Evolutionary conservation across 2,797 vertebrate species (phyloP).

Genomic region (Neolamprologus multifasciatus): DNA sequence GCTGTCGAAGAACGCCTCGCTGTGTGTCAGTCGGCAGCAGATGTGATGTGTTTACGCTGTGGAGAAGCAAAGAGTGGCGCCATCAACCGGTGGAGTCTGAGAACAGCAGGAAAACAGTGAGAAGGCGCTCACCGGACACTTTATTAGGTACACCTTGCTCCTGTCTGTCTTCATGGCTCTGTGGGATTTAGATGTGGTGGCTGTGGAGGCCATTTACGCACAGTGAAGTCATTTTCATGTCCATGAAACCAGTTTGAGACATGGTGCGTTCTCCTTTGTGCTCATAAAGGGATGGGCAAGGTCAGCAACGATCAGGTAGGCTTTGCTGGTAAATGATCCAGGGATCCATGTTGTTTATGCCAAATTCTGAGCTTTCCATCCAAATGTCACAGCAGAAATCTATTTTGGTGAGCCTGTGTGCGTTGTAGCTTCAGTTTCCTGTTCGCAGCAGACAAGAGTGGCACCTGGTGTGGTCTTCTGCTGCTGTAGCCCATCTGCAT

Average conservation of each 20-base stretch:
- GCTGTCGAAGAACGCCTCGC: background rate
- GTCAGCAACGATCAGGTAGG: background rate
- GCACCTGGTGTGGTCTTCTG: background rate
- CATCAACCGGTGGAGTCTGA: slow-evolving; percentile 1
- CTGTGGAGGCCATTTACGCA: background rate
- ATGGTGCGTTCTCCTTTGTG: background rate
- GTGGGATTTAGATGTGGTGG: background rate
- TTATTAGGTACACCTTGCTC: background rate
- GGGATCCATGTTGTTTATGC: background rate
- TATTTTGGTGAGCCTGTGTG: background rate
- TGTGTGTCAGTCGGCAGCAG: background rate
- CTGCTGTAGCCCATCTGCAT: background rate
- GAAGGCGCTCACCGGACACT: background rate
- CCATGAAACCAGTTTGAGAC: background rate
- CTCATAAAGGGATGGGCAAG: background rate
- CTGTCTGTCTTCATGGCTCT: background rate
- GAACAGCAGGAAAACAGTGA: background rate
- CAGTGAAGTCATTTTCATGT: background rate
- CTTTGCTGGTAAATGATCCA: background rate
- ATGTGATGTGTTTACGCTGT: background rate
- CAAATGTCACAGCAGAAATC: background rate
- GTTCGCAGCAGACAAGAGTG: background rate
- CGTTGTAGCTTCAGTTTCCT: background rate
- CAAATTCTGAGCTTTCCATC: background rate
- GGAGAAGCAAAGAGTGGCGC: background rate